Percentiles rank a stretch among this genome's conserved stretches.
phyloP scores from a whole-genome alignment of 2,113 vertebrate genomes.

The Orientallactaga bullata region DNA sequence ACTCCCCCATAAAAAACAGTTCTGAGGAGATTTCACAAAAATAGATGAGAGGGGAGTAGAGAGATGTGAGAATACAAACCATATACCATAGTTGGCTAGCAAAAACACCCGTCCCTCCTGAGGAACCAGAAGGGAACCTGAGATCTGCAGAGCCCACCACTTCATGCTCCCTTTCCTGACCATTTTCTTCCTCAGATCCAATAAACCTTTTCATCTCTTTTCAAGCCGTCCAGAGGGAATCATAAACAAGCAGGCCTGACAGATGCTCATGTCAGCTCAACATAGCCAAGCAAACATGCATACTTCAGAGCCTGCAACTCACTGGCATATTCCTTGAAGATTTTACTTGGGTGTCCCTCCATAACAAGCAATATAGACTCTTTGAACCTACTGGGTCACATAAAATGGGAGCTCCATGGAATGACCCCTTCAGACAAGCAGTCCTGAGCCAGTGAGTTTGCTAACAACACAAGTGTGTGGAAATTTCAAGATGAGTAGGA shows the following conservation, averaged over 20 bases:
- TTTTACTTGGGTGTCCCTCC: background rate
- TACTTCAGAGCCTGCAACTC: background rate
- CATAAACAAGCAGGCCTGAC: constrained; percentile 71
- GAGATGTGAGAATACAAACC: background rate
- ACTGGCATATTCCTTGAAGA: background rate
- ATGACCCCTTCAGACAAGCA: background rate
- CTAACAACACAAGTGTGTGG: background rate
- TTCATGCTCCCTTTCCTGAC: constrained; percentile 60
- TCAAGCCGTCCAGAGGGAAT: constrained; percentile 65
- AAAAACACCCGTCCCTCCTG: constrained; percentile 3
- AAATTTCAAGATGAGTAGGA: background rate
- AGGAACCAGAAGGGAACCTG: constrained; percentile 69
- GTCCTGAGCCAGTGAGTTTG: background rate
- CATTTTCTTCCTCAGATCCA: constrained; percentile 69
- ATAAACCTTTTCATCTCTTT: constrained; percentile 79
- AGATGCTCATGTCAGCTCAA: constrained; percentile 59
- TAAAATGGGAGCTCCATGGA: background rate
- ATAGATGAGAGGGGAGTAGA: background rate
- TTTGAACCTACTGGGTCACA: background rate
- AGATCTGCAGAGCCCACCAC: constrained; percentile 21
- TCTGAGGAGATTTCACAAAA: constrained; percentile 43
- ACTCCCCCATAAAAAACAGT: background rate
- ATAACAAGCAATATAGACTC: background rate
- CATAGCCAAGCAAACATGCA: constrained; percentile 1
- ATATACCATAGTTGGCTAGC: background rate